Evolutionary conservation across 2,888 invertebrate genomes (phyloP).

Genomic region (Alitta virens): DNA sequence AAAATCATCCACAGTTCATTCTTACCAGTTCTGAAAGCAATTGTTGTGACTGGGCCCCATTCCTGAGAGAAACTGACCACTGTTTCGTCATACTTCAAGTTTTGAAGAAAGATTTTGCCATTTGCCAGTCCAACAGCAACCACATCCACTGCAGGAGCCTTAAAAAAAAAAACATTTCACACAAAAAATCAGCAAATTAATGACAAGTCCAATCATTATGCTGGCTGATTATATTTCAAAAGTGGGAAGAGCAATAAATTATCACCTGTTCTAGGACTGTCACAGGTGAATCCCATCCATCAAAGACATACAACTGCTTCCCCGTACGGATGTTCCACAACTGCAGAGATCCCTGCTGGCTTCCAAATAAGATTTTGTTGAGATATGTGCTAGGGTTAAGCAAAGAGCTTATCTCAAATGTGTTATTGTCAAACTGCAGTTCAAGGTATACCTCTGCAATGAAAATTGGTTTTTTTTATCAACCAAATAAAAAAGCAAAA

Average conservation of each 20-base stretch:
- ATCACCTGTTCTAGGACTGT: conserved; percentile 71
- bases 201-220: not conserved
- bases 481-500: not conserved
- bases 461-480: not conserved
- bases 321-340: conserved; percentile 83
- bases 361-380: conserved; percentile 88
- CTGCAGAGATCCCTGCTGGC: conserved; percentile 79
- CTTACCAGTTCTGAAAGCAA: conserved; percentile 73
- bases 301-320: conserved; percentile 66
- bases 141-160: conserved; percentile 88
- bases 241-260: not conserved
- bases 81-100: conserved; percentile 79
- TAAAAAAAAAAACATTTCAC: conserved; percentile 1
- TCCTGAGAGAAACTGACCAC: conserved; percentile 86
- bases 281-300: conserved; percentile 72
- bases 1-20: not conserved
- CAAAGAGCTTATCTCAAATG: conserved; percentile 79
- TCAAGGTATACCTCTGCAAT: conserved; percentile 51
- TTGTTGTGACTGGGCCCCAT: conserved; percentile 81
- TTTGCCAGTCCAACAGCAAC: conserved; percentile 80
- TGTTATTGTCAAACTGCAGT: conserved; percentile 59
- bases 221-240: conserved; percentile 9
- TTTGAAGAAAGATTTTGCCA: conserved; percentile 82
- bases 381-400: conserved; percentile 91
- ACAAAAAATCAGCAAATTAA: conserved; percentile 1